Percentiles rank a stretch among this genome's conserved stretches.
Conservation (phyloP, 1,140 invertebrate genomes). For the Episyrphus balteatus region DNA sequence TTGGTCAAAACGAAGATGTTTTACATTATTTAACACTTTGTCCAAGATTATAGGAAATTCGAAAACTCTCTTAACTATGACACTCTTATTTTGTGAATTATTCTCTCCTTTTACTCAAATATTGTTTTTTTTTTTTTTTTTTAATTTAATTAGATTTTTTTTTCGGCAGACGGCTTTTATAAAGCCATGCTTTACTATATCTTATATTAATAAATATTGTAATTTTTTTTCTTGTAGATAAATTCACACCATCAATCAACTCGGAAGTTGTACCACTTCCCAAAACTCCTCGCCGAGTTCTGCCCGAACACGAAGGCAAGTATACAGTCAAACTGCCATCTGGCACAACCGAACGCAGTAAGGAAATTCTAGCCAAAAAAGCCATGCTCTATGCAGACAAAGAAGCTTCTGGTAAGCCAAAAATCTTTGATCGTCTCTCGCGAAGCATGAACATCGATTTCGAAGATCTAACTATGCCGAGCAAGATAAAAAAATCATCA, state of each 20-base stretch:
- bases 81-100: too few species aligned
- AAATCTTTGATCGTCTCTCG: slow-evolving; percentile 23
- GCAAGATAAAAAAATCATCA: slow-evolving; percentile 1
- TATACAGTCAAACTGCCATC: slow-evolving; percentile 41
- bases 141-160: too few species aligned
- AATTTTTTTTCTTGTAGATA: too few species aligned
- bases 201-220: too few species aligned
- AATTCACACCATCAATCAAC: background rate
- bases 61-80: too few species aligned
- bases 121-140: too few species aligned
- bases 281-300: slow-evolving; percentile 37
- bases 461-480: background rate
- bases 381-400: slow-evolving; percentile 35
- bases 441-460: background rate
- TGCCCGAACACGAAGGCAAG: slow-evolving; percentile 41
- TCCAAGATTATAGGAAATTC: too few species aligned
- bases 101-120: too few species aligned
- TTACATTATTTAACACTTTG: too few species aligned
- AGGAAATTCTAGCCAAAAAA: slow-evolving; percentile 36
- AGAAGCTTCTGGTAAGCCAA: slow-evolving; percentile 18
- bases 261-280: slow-evolving; percentile 10
- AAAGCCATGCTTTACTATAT: background rate
- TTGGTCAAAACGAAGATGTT: too few species aligned
- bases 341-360: slow-evolving; percentile 37
- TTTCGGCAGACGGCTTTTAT: too few species aligned